Percentiles rank a stretch among this genome's conserved stretches.
Conservation (phyloP, 2,888 invertebrate genomes). For the Calameuta idolon region DNA sequence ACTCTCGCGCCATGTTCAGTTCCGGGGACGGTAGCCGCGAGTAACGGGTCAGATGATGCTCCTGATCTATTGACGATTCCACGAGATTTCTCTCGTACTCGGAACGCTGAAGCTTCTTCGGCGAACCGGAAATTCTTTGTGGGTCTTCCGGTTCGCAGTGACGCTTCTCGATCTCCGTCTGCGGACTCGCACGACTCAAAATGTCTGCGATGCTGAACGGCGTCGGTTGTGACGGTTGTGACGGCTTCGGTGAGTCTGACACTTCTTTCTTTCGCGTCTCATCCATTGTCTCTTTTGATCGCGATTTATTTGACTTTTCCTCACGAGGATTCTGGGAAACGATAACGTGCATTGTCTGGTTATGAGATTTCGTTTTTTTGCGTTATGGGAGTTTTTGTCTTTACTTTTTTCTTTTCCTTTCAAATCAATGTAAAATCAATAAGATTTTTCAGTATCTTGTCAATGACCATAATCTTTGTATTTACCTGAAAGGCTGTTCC, state of each 20-base stretch:
- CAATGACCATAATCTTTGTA: not conserved
- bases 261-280: constrained; percentile 47
- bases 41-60: constrained; percentile 32
- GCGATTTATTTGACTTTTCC: not conserved
- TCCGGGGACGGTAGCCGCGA: constrained; percentile 51
- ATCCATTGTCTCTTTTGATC: constrained; percentile 29
- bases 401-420: not conserved
- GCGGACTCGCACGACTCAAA: constrained; percentile 49
- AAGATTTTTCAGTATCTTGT: not conserved
- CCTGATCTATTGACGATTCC: constrained; percentile 17
- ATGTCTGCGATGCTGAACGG: constrained; percentile 65
- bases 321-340: not conserved
- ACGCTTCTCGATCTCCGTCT: constrained; percentile 35
- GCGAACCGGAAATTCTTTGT: not conserved
- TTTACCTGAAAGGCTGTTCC: not conserved
- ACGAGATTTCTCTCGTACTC: constrained; percentile 57
- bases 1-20: constrained; percentile 53
- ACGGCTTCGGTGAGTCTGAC: constrained; percentile 50
- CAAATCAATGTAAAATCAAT: not conserved
- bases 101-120: constrained; percentile 46
- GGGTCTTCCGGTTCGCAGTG: constrained; percentile 29
- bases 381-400: not conserved
- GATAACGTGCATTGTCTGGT: not conserved
- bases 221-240: constrained; percentile 52
- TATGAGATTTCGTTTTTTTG: not conserved